Conservation (phyloP, 1,140 invertebrate species). For the Zaprionus camerounensis region DNA sequence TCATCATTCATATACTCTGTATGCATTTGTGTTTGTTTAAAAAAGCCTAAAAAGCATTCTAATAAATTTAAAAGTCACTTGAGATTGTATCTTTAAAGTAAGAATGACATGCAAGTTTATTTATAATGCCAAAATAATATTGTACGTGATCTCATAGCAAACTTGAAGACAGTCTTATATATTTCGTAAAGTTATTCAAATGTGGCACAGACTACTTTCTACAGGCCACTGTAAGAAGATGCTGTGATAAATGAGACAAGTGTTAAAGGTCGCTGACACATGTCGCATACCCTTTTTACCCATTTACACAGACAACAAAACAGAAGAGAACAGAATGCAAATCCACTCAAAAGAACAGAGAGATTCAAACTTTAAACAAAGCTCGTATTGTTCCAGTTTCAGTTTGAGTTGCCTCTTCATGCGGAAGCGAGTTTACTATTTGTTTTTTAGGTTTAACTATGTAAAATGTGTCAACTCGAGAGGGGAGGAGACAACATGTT, state of each 20-base stretch:
- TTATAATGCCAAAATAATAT: background rate
- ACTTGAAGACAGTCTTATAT: background rate
- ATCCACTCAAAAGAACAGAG: slow-evolving; percentile 13
- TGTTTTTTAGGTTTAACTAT: slow-evolving; percentile 6
- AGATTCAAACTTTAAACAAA: slow-evolving; percentile 44
- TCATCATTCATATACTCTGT: too few species aligned
- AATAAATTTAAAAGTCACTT: background rate
- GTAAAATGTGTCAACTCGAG: slow-evolving; percentile 44
- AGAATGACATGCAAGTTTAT: too few species aligned
- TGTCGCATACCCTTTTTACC: slow-evolving; percentile 43
- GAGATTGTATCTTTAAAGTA: background rate
- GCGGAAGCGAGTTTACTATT: slow-evolving; percentile 47
- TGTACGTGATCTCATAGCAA: background rate
- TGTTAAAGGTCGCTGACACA: slow-evolving; percentile 50
- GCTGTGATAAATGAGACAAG: slow-evolving; percentile 39
- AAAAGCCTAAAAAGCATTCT: background rate
- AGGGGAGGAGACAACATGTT: slow-evolving; percentile 9
- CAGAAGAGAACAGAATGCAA: slow-evolving; percentile 5
- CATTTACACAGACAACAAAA: slow-evolving; percentile 20
- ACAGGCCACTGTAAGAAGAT: background rate
- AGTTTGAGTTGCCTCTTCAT: background rate
- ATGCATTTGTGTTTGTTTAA: background rate
- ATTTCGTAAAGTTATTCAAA: slow-evolving; percentile 13
- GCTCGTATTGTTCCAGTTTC: slow-evolving; percentile 35
- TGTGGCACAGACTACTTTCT: slow-evolving; percentile 37